Percentiles rank a stretch among this genome's conserved stretches.
These are phyloP conservation scores for cattle (Bos taurus) DNA, from an alignment of 2,113 vertebrate genomes.

Conservation along the genomic window ARS-UCD2.0 NC_037345.1:27759001-27759500, in stretches of 20 bases:
- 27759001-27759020: neutral
- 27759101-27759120: neutral
- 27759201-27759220: neutral
- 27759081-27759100: neutral
- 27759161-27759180: neutral
- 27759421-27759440: constrained; percentile 56
- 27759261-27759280: neutral
- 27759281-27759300: neutral
- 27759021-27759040: neutral
- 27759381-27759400: constrained; percentile 54
- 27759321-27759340: neutral
- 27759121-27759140: neutral
- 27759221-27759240: neutral
- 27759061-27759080: neutral
- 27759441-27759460: constrained; percentile 66
- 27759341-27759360: neutral
- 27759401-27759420: constrained; percentile 65
- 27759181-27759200: neutral
- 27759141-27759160: neutral
- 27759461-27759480: constrained; percentile 70
- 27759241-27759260: neutral
- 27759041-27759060: neutral
- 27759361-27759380: constrained; percentile 24
- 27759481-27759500: constrained; percentile 64
- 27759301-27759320: neutral